These are phyloP conservation scores for Tupaia tana DNA, from an alignment of 2,113 vertebrate genomes.

Conservation along the genomic window DNA sequence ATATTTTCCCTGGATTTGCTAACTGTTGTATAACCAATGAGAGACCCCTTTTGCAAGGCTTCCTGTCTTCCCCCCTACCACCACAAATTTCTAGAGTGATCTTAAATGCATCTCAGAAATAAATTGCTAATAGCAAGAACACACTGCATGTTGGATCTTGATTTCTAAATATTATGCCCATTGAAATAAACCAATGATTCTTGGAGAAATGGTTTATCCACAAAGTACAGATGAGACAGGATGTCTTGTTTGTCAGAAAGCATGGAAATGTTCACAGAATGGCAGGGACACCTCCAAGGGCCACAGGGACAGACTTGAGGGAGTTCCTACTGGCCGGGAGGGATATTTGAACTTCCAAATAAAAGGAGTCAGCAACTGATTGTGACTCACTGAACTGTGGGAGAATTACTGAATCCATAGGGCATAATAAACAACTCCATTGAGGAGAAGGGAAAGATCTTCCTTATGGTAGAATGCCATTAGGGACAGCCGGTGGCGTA, in stretches of 20 bases:
- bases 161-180: slow-evolving; percentile 24
- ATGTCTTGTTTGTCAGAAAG: not conserved
- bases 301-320: not conserved
- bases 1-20: not conserved
- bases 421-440: not conserved
- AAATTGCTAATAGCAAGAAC: not conserved
- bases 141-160: not conserved
- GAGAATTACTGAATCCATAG: not conserved
- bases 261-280: not conserved
- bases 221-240: not conserved
- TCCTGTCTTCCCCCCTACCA: no score
- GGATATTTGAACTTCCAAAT: not conserved
- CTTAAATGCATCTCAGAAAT: not conserved
- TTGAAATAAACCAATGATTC: not conserved
- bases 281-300: not conserved
- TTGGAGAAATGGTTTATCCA: not conserved
- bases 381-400: not conserved
- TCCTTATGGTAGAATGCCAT: not conserved
- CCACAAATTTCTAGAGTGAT: not conserved
- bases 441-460: not conserved
- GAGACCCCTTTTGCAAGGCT: not conserved
- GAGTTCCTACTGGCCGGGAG: not conserved
- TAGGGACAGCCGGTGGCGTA: no score
- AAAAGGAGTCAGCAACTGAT: not conserved
- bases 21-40: not conserved